Conservation (phyloP, 2,113 vertebrate genomes). For the human (Homo sapiens) region GRCh38 chr14:76522501-76523000, state of each 20-base stretch:
- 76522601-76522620: background rate
- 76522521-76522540: background rate
- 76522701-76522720: background rate
- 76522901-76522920: background rate
- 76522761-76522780: background rate
- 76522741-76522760: background rate
- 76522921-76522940: background rate
- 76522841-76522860: background rate
- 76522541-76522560: background rate
- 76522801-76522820: background rate
- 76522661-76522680: background rate
- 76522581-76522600: constrained; percentile 17
- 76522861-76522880: background rate
- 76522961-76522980: background rate
- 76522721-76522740: background rate
- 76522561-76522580: background rate
- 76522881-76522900: background rate
- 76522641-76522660: background rate
- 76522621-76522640: background rate
- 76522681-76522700: background rate
- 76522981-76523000: background rate
- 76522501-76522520: background rate
- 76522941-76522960: background rate
- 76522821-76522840: background rate
- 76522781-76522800: background rate